Evolutionary conservation across 2,888 invertebrate species (phyloP).

Genomic region (Sinhomidia bicolor): DNA sequence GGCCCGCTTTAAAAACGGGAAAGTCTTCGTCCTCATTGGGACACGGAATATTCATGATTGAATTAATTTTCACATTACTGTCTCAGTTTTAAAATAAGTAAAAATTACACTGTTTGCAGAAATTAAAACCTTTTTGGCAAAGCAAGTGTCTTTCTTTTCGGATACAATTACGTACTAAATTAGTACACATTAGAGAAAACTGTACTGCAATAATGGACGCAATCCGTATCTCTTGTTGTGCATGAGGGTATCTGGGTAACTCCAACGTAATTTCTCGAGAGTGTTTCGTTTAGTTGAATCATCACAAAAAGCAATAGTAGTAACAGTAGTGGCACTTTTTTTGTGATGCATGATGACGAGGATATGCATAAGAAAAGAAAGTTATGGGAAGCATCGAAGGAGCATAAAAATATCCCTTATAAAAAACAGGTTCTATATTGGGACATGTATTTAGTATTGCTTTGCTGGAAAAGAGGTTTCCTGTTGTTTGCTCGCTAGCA

Average conservation of each 20-base stretch:
- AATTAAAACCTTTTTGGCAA: neutral
- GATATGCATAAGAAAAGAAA: constrained; percentile 27
- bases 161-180: neutral
- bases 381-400: constrained; percentile 11
- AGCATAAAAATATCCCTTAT: neutral
- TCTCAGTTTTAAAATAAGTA: neutral
- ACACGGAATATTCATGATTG: constrained; percentile 51
- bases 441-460: neutral
- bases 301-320: neutral
- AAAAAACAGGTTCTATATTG: constrained; percentile 21
- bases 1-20: constrained; percentile 69
- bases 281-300: neutral
- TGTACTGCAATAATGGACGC: neutral
- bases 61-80: neutral
- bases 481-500: neutral
- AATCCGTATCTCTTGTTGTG: constrained; percentile 10
- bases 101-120: neutral
- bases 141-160: neutral
- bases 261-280: neutral
- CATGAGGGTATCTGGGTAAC: constrained; percentile 44
- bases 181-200: neutral
- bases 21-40: constrained; percentile 71
- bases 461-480: constrained; percentile 9
- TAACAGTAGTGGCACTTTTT: neutral
- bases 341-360: neutral